phyloP scores from a whole-genome alignment of 2,888 invertebrate species.

The Harmothoe impar region DNA sequence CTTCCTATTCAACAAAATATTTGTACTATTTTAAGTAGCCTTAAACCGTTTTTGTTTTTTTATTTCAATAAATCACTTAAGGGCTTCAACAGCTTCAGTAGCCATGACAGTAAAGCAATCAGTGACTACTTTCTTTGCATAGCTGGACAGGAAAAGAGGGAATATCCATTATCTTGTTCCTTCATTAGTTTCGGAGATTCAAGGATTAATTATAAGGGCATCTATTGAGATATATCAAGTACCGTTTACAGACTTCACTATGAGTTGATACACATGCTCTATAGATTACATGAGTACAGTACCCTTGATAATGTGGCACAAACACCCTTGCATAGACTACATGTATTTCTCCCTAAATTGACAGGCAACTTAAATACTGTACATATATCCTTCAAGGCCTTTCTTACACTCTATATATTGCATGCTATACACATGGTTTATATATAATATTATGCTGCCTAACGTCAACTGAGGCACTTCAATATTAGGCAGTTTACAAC shows the following conservation, averaged over 20 bases:
- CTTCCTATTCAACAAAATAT: no score
- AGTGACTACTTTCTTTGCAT: no score
- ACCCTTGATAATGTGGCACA: neutral
- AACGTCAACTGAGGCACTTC: slow-evolving; percentile 31
- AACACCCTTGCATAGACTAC: neutral
- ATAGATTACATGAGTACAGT: neutral
- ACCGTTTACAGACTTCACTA: neutral
- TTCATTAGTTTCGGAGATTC: neutral
- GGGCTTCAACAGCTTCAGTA: no score
- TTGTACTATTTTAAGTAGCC: no score
- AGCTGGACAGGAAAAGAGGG: neutral
- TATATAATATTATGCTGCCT: slow-evolving; percentile 11
- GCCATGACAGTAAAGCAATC: no score
- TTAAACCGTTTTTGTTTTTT: no score
- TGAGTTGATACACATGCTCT: neutral
- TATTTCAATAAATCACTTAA: no score
- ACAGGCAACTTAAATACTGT: neutral
- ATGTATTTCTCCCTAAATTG: neutral
- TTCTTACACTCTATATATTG: neutral
- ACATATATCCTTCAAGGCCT: neutral
- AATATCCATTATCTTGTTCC: neutral
- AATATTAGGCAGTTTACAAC: neutral
- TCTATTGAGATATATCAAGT: neutral
- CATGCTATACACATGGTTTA: neutral
- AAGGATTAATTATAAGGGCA: neutral